Conservation (phyloP, 2,113 vertebrate species). For the Peromyscus leucopus region DNA sequence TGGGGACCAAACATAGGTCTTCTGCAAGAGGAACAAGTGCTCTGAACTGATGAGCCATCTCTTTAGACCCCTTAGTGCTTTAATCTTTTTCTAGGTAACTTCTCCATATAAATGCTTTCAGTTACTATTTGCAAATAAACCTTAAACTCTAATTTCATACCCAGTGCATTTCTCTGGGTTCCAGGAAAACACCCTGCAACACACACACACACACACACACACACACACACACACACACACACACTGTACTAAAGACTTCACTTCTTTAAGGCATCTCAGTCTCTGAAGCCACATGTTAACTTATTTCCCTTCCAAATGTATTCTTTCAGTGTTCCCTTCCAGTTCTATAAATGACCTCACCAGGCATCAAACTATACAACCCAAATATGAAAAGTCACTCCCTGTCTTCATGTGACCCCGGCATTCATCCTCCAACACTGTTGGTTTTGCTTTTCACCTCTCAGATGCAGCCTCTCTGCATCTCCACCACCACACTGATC, state of each 20-base stretch:
- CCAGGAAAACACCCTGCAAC: background rate
- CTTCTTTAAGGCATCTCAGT: background rate
- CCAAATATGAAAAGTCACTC: background rate
- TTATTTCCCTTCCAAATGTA: conserved; percentile 34
- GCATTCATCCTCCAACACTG: background rate
- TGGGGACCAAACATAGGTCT: background rate
- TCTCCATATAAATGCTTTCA: background rate
- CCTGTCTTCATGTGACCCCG: background rate
- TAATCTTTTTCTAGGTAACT: background rate
- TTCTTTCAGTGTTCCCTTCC: background rate
- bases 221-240: background rate
- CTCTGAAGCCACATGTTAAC: background rate
- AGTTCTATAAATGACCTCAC: background rate
- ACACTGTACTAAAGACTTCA: background rate
- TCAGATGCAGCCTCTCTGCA: background rate
- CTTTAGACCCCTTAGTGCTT: background rate
- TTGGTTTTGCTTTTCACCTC: background rate
- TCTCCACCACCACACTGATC: background rate
- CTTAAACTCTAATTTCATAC: conserved; percentile 19
- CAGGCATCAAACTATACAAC: background rate
- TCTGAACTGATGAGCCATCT: background rate
- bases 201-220: background rate
- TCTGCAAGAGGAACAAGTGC: background rate
- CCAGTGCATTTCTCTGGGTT: background rate
- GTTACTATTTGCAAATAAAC: background rate